Evolutionary conservation across 1,140 invertebrate genomes (phyloP).

Genomic region (Nixonia krombeini): DNA sequence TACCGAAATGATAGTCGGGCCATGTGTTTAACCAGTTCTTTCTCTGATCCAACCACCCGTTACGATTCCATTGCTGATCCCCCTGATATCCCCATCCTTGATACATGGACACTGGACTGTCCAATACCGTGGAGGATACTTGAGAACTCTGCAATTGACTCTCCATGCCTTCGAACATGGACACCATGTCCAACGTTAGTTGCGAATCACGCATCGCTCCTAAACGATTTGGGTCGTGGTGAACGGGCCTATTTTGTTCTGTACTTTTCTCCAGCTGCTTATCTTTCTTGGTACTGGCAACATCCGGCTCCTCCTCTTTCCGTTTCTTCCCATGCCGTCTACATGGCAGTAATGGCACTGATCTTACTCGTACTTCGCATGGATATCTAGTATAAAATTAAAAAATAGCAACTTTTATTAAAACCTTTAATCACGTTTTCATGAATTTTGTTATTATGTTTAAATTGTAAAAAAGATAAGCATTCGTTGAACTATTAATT

Average conservation of each 20-base stretch:
- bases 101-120: conserved; percentile 77
- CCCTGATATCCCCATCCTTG: conserved; percentile 69
- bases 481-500: conserved; percentile 6
- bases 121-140: conserved; percentile 84
- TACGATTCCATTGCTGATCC: conserved; percentile 62
- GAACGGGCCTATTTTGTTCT: conserved; percentile 50
- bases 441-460: neutral
- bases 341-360: conserved; percentile 87
- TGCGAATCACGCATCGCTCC: conserved; percentile 55
- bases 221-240: conserved; percentile 56
- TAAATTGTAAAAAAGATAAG: neutral
- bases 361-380: conserved; percentile 87
- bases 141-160: conserved; percentile 85
- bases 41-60: conserved; percentile 63
- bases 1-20: conserved; percentile 69
- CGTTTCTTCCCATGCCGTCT: conserved; percentile 84
- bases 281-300: conserved; percentile 68
- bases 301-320: conserved; percentile 78
- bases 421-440: too few relatives aligned
- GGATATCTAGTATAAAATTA: too few relatives aligned
- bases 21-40: conserved; percentile 73
- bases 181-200: conserved; percentile 76
- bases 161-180: conserved; percentile 82
- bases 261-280: conserved; percentile 52
- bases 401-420: too few relatives aligned